phyloP scores from a whole-genome alignment of 2,113 vertebrate species.

The Rhombomys opimus region DNA sequence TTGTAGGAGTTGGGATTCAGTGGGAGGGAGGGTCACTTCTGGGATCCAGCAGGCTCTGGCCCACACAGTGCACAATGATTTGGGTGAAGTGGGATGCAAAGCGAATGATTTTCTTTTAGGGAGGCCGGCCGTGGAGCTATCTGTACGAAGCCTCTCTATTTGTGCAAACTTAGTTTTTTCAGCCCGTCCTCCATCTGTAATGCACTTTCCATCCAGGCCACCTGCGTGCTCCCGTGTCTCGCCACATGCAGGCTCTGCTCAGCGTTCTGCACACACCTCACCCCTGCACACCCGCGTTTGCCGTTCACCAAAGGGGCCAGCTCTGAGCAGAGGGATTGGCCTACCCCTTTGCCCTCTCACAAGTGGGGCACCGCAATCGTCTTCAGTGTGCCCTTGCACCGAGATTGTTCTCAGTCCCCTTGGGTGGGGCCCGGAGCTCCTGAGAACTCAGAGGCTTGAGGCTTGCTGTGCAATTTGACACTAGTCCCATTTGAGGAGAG shows the following conservation, averaged over 20 bases:
- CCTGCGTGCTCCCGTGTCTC: background rate
- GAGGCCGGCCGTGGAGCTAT: background rate
- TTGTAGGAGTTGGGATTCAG: background rate
- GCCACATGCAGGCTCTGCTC: background rate
- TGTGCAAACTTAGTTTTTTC: background rate
- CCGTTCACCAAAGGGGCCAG: background rate
- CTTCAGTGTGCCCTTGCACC: background rate
- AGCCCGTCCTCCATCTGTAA: background rate
- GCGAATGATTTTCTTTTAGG: background rate
- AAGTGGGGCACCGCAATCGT: too few species aligned
- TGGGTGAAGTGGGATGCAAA: fast-evolving
- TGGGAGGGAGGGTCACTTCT: background rate
- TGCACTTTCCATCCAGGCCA: background rate
- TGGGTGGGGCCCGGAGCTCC: background rate
- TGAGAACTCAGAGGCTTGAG: background rate
- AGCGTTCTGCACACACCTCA: background rate
- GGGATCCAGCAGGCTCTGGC: background rate
- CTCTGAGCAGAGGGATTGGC: background rate
- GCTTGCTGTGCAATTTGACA: background rate
- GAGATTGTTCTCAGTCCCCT: background rate
- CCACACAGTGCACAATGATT: background rate
- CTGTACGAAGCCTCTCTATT: background rate
- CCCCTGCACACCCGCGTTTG: background rate
- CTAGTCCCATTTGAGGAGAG: background rate
- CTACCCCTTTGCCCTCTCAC: background rate